Percentiles rank a stretch among this genome's conserved stretches.
These are phyloP conservation scores for Lissonota sp. DNA, from an alignment of 2,888 invertebrate genomes.

Conservation along the genomic window DNA sequence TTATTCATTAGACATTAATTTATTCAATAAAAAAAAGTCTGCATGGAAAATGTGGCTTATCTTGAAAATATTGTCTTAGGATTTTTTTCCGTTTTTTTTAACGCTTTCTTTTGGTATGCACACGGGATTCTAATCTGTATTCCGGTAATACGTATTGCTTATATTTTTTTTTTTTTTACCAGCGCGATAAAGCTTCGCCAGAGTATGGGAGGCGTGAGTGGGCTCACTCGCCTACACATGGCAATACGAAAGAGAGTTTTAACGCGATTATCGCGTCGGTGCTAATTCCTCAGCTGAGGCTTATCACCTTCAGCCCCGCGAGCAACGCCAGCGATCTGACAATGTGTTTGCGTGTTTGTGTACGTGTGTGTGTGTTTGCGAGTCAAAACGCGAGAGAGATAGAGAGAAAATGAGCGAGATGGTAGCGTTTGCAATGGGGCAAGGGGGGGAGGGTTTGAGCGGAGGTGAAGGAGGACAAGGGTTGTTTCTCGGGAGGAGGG, in stretches of 20 bases:
- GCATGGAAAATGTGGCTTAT: too few species aligned
- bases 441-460: conserved; percentile 23
- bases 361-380: conserved; percentile 25
- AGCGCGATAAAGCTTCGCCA: background rate
- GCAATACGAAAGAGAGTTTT: conserved; percentile 72
- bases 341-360: conserved; percentile 2
- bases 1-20: too few species aligned
- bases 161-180: background rate
- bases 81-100: background rate
- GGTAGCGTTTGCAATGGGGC: conserved; percentile 21
- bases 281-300: conserved; percentile 78
- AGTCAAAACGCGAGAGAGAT: conserved; percentile 47
- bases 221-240: conserved; percentile 39
- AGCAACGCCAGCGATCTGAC: conserved; percentile 54
- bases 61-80: background rate
- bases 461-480: background rate
- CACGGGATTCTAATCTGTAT: background rate
- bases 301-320: conserved; percentile 70
- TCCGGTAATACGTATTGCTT: background rate
- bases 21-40: too few species aligned
- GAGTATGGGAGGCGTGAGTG: conserved; percentile 3
- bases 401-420: conserved; percentile 33
- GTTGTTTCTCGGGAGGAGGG: conserved; percentile 34
- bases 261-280: conserved; percentile 75
- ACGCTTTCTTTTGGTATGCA: background rate